phyloP scores from a whole-genome alignment of 1,140 invertebrate species.

The Drosophila mayri region DNA sequence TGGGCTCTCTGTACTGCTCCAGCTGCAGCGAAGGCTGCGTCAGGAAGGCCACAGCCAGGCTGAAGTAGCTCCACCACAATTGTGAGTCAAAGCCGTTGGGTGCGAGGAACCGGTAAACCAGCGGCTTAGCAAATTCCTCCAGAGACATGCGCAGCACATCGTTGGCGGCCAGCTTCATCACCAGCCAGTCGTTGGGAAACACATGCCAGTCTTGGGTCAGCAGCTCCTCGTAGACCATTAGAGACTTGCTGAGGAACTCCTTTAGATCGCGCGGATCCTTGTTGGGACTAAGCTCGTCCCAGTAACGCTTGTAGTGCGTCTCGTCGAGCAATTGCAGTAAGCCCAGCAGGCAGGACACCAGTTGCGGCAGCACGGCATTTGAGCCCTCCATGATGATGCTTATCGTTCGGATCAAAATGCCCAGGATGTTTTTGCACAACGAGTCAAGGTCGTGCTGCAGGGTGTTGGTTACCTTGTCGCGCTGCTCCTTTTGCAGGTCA shows the following conservation, averaged over 20 bases:
- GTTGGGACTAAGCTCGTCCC: conserved; percentile 90
- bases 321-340: conserved; percentile 94
- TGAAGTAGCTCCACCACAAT: conserved; percentile 96
- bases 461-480: conserved; percentile 90
- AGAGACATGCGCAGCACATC: conserved; percentile 94
- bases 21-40: conserved; percentile 95
- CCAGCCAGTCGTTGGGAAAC: conserved; percentile 96
- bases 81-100: conserved; percentile 87
- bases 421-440: conserved; percentile 91
- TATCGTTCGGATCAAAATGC: conserved; percentile 94
- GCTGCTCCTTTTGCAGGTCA: conserved; percentile 88
- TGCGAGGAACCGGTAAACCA: conserved; percentile 93
- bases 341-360: conserved; percentile 94
- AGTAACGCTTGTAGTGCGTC: conserved; percentile 94
- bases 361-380: conserved; percentile 89
- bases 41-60: conserved; percentile 94
- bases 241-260: conserved; percentile 95
- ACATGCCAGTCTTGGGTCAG: conserved; percentile 86
- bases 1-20: conserved; percentile 93
- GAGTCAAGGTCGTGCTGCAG: conserved; percentile 94
- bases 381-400: conserved; percentile 90
- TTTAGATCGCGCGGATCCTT: conserved; percentile 91
- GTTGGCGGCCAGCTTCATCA: conserved; percentile 96
- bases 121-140: conserved; percentile 94
- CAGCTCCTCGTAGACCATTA: conserved; percentile 94